Evolutionary conservation across 1,140 invertebrate species (phyloP), one percentile per base, ranked within the genome.

Genomic region (Monomorium pharaonis): DNA sequence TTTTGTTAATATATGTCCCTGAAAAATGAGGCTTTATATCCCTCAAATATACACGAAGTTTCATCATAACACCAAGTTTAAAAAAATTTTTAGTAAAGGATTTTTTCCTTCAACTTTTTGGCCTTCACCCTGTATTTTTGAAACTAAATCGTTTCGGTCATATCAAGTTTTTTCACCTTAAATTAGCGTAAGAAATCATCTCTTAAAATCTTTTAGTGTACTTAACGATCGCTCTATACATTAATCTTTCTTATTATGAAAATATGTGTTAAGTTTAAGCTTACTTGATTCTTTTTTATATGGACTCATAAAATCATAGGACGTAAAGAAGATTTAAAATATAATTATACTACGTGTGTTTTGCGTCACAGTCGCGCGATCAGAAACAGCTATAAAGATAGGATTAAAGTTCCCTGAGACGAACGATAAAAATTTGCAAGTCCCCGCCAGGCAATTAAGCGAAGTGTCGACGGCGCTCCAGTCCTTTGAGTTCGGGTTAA

Each of bases 371-470:
- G 14, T 74, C 74, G 54, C 74, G 54, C 62, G 58, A 80, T 80
- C 70, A 83, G 51, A 58, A 56, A 83, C 30, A 83, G 49, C 44
- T 67, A 54, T 77, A 75, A 74, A 69, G 65, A 51, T 65, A 87
- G 72, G 42, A 76, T 87, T 56, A 60, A 88, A 21, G 27, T 37
- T 67, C 72, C n/a, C 16, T 30, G 62, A 37, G 44, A 60, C 67
- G 56, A 88, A 75, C 67, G 54, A 86, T 88, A 84, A 76, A 89
- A 75, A 76, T 69, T 88, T 63, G 62, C 84, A 69, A 88, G 76
- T 72, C 86, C 74, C 14, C 86, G 69, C 63, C 85, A 77, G 86
- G 86, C 86, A 93, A 93, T 93, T 93, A 93, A 92, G 87, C 76
- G 88, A 86, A 92, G 85, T 70, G 89, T 86, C 74, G 70, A 90